Conservation (phyloP, 2,113 vertebrate species). For the Beaufortia kweichowensis region DNA sequence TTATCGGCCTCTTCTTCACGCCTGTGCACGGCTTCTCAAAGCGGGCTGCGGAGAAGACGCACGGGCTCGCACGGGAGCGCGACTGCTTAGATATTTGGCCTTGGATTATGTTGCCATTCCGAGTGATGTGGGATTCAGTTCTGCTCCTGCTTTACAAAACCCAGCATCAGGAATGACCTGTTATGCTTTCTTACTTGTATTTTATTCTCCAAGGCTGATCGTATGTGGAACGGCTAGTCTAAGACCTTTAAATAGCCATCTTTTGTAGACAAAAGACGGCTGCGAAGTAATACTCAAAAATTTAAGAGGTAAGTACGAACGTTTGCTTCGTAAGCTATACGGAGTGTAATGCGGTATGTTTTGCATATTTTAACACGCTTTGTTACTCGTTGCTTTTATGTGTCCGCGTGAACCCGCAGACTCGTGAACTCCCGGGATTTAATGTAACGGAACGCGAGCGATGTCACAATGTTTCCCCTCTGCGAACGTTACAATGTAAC, state of each 20-base stretch:
- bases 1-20: conserved; percentile 62
- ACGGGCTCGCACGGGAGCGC: conserved; percentile 54
- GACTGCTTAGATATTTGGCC: conserved; percentile 60
- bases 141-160: conserved; percentile 22
- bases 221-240: conserved; percentile 67
- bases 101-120: conserved; percentile 44
- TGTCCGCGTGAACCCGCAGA: conserved; percentile 52
- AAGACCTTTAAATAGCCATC: conserved; percentile 74
- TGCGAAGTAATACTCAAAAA: conserved; percentile 64
- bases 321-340: conserved; percentile 51
- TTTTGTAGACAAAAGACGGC: conserved; percentile 79
- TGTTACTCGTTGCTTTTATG: background rate
- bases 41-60: conserved; percentile 68
- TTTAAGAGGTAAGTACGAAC: conserved; percentile 65
- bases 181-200: conserved; percentile 50
- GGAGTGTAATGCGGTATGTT: background rate
- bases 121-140: conserved; percentile 28
- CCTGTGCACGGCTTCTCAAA: conserved; percentile 57
- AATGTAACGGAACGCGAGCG: conserved; percentile 57
- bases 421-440: conserved; percentile 55
- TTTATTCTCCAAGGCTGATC: conserved; percentile 65
- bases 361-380: background rate
- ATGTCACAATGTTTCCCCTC: conserved; percentile 42
- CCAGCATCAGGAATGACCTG: conserved; percentile 65
- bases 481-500: conserved; percentile 15